Evolutionary conservation across 2,113 vertebrate species (phyloP).

Genomic region (Albula glossodonta): DNA sequence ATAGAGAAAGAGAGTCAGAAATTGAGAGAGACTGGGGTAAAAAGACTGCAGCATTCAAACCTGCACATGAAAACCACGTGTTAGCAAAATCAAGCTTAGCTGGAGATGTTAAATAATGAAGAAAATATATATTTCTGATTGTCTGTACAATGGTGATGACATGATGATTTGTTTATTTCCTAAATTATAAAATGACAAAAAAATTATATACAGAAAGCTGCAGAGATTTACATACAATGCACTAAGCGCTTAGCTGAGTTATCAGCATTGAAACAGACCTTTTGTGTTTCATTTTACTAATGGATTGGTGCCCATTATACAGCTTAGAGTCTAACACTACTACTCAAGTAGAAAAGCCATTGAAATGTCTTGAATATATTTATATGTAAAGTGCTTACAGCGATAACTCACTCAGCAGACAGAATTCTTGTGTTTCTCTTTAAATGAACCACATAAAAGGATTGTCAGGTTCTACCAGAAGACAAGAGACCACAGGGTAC

Average conservation of each 20-base stretch:
- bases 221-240: conserved; percentile 71
- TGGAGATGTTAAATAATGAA: conserved; percentile 27
- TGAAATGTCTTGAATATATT: conserved; percentile 64
- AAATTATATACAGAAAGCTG: conserved; percentile 67
- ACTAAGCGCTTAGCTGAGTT: conserved; percentile 65
- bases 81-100: conserved; percentile 48
- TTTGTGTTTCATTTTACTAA: conserved; percentile 68
- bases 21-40: not conserved
- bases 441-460: not conserved
- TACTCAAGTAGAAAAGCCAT: conserved; percentile 65
- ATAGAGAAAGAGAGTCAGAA: not conserved
- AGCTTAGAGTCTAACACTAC: conserved; percentile 65
- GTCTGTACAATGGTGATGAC: conserved; percentile 61
- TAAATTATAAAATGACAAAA: conserved; percentile 56
- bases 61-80: conserved; percentile 40
- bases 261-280: conserved; percentile 72
- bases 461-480: conserved; percentile 11
- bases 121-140: conserved; percentile 48
- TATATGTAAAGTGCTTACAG: conserved; percentile 70
- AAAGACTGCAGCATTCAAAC: conserved; percentile 30
- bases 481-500: not conserved
- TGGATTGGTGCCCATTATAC: conserved; percentile 70
- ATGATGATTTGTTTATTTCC: conserved; percentile 55
- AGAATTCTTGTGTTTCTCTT: conserved; percentile 27
- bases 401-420: conserved; percentile 52